phyloP scores from a whole-genome alignment of 2,797 vertebrate species.

The Urosaurus nigricauda region DNA sequence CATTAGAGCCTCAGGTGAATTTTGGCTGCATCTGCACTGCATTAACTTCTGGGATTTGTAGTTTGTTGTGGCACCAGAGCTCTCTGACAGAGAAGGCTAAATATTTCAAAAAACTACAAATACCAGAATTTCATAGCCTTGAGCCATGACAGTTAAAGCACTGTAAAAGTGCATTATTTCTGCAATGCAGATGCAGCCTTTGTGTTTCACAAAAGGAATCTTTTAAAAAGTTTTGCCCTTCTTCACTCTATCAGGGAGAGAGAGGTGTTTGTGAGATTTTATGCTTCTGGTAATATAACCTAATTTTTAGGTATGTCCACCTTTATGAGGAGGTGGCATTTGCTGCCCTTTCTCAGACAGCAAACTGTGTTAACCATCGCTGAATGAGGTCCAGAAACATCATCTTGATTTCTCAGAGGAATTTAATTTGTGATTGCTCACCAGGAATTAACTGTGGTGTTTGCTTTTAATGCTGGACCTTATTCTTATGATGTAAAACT shows the following conservation, averaged over 20 bases:
- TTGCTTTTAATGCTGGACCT: background rate
- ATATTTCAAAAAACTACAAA: too few species aligned
- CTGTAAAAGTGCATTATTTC: too few species aligned
- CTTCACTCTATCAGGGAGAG: background rate
- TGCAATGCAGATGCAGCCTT: too few species aligned
- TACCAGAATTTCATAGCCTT: too few species aligned
- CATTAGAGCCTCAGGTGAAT: background rate
- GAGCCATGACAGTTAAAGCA: too few species aligned
- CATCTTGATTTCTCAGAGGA: background rate
- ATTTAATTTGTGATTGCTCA: background rate
- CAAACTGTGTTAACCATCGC: background rate
- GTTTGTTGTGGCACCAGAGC: too few species aligned
- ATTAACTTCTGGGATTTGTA: too few species aligned
- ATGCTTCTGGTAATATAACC: background rate
- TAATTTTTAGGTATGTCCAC: background rate
- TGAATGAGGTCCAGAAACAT: background rate
- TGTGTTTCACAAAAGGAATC: background rate
- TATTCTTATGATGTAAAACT: background rate
- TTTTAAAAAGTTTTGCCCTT: background rate
- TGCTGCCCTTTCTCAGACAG: background rate
- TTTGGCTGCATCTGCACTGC: background rate
- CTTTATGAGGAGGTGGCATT: background rate
- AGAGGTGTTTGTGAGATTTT: background rate
- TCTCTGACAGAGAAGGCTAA: too few species aligned
- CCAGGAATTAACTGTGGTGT: background rate